These are phyloP conservation scores for Caenorhabditis afra DNA, from an alignment of 2,888 invertebrate genomes.

Conservation along the genomic window DNA sequence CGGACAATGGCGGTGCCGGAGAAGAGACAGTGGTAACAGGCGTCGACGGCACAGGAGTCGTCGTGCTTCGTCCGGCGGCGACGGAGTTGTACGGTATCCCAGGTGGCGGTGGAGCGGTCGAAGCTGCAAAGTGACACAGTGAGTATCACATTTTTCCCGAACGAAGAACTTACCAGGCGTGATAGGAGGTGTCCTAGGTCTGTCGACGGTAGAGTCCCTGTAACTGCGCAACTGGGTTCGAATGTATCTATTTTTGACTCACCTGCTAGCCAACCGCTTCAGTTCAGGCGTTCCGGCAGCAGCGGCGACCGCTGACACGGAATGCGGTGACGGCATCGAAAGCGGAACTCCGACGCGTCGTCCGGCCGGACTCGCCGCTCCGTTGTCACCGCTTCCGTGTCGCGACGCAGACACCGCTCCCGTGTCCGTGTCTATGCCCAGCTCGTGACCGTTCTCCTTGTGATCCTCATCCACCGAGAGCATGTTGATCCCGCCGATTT, in stretches of 20 bases:
- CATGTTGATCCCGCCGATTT: slow-evolving; percentile 65
- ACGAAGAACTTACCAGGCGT: slow-evolving; percentile 25
- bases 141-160: background rate
- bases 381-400: slow-evolving; percentile 56
- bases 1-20: slow-evolving; percentile 13
- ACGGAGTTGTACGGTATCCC: slow-evolving; percentile 79
- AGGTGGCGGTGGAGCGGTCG: slow-evolving; percentile 80
- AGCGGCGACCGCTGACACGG: background rate
- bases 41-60: slow-evolving; percentile 51
- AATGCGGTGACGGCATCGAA: slow-evolving; percentile 41
- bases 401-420: slow-evolving; percentile 43
- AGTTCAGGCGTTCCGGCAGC: slow-evolving; percentile 25
- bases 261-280: slow-evolving; percentile 41
- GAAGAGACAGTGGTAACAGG: slow-evolving; percentile 17
- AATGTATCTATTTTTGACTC: background rate
- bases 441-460: slow-evolving; percentile 58
- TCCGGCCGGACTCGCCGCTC: slow-evolving; percentile 54
- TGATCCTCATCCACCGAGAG: slow-evolving; percentile 63
- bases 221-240: background rate
- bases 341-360: slow-evolving; percentile 40
- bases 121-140: slow-evolving; percentile 76
- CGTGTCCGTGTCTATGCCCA: slow-evolving; percentile 53
- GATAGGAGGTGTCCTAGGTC: slow-evolving; percentile 45
- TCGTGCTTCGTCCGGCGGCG: slow-evolving; percentile 70
- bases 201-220: slow-evolving; percentile 47